These are phyloP conservation scores for Pristis pectinata DNA, from an alignment of 2,797 vertebrate genomes.

Conservation along the genomic window DNA sequence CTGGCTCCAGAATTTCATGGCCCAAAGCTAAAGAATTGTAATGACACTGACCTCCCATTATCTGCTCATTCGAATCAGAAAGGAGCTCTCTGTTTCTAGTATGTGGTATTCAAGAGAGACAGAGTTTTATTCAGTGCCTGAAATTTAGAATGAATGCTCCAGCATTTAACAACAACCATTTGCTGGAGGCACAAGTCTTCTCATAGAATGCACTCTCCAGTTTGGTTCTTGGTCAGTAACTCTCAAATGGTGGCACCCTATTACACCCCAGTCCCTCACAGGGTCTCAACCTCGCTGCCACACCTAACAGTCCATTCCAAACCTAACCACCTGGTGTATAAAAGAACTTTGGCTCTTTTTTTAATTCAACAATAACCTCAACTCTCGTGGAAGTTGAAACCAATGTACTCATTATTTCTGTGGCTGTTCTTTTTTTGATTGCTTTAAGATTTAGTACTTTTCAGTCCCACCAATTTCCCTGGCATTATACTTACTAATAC, in stretches of 20 bases:
- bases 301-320: no score
- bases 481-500: no score
- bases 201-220: neutral
- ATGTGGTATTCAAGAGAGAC: neutral
- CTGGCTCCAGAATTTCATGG: constrained; percentile 12
- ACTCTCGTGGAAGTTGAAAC: no score
- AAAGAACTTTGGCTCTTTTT: no score
- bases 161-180: neutral
- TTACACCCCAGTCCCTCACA: neutral
- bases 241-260: neutral
- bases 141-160: neutral
- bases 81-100: constrained; percentile 20
- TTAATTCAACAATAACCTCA: no score
- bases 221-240: neutral
- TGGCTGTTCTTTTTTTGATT: no score
- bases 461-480: no score
- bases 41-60: constrained; percentile 15
- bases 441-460: no score
- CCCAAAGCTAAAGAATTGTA: constrained; percentile 23
- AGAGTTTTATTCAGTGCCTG: neutral
- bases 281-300: no score
- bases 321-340: no score
- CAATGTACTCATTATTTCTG: no score
- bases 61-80: neutral
- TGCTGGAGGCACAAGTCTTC: neutral